phyloP scores from a whole-genome alignment of 2,797 vertebrate species.

The Schizopygopsis malacanthus region DNA sequence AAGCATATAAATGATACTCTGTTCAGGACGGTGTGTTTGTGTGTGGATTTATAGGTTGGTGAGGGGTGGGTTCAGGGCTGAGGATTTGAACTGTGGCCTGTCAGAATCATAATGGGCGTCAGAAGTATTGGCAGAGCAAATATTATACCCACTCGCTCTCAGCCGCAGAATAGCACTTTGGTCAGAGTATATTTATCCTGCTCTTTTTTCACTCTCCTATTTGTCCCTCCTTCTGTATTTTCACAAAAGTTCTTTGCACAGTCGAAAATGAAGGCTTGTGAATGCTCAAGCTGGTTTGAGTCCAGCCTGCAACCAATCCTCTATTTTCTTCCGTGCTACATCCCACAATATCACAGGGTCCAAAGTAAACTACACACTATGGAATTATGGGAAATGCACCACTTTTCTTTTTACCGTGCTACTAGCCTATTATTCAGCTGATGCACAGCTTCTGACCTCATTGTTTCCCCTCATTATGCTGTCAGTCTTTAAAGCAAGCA shows the following conservation, averaged over 20 bases:
- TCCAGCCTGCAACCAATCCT: background rate
- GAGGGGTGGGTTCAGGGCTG: slow-evolving; percentile 46
- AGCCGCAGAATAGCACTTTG: background rate
- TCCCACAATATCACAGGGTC: background rate
- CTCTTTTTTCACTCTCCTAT: background rate
- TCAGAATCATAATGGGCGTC: slow-evolving; percentile 53
- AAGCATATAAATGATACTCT: background rate
- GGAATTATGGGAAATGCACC: background rate
- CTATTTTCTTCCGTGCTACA: background rate
- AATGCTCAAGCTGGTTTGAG: background rate
- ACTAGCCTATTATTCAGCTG: background rate
- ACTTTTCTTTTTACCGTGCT: background rate
- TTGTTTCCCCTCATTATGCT: slow-evolving; percentile 17
- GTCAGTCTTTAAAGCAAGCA: background rate
- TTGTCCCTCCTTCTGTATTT: background rate
- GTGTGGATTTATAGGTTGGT: slow-evolving; percentile 51
- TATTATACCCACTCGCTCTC: slow-evolving; percentile 38
- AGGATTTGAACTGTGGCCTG: slow-evolving; percentile 57
- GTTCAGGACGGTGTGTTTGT: background rate
- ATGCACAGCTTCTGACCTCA: slow-evolving; percentile 22
- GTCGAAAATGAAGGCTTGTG: background rate
- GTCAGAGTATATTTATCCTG: slow-evolving; percentile 31
- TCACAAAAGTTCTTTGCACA: background rate
- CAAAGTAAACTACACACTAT: background rate
- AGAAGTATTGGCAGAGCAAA: slow-evolving; percentile 44